phyloP scores from a whole-genome alignment of 2,888 invertebrate genomes.

The Timema cristinae region DNA sequence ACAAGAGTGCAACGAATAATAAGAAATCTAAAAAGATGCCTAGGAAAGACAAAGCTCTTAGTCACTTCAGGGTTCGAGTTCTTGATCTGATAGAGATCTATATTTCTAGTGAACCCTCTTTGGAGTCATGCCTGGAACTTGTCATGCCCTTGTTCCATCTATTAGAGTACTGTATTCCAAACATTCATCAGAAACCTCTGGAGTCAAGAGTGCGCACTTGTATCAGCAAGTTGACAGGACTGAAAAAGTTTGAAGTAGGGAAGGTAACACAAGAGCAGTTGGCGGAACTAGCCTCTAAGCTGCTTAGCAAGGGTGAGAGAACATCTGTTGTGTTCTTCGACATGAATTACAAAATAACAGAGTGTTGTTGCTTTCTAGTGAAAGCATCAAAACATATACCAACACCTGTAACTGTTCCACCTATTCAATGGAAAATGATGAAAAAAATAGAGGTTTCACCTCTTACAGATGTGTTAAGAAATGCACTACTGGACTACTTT shows the following conservation, averaged over 20 bases:
- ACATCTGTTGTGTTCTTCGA: constrained; percentile 62
- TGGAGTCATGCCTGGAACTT: constrained; percentile 31
- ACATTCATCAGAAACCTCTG: constrained; percentile 33
- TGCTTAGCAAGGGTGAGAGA: constrained; percentile 60
- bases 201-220: constrained; percentile 25
- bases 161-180: constrained; percentile 32
- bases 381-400: constrained; percentile 56
- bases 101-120: constrained; percentile 21
- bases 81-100: constrained; percentile 32
- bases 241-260: not conserved
- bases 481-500: constrained; percentile 57
- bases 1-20: constrained; percentile 14
- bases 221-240: not conserved
- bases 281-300: constrained; percentile 37
- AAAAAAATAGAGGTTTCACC: constrained; percentile 41
- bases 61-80: constrained; percentile 32
- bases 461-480: constrained; percentile 50
- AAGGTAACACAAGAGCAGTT: not conserved
- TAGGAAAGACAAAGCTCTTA: constrained; percentile 28
- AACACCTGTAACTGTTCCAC: constrained; percentile 37
- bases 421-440: constrained; percentile 35
- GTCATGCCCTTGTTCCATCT: constrained; percentile 30
- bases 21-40: constrained; percentile 28
- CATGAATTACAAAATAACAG: constrained; percentile 58
- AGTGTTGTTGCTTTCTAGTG: constrained; percentile 61